Percentiles rank a stretch among this genome's conserved stretches.
These are phyloP conservation scores for Rambutsinella grinnellia DNA, from an alignment of 2,888 invertebrate species.

Conservation along the genomic window DNA sequence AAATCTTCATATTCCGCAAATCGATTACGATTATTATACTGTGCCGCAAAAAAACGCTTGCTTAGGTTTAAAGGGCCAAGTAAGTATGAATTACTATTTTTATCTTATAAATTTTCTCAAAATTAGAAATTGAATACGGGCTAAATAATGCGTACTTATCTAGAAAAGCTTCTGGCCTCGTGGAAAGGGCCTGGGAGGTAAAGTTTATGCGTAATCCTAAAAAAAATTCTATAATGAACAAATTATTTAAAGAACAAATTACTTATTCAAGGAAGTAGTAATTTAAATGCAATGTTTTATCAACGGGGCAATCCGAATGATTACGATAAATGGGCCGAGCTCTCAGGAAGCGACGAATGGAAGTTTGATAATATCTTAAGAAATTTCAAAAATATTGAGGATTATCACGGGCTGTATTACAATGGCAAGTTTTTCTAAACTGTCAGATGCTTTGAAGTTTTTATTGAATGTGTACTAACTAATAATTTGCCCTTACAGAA, in stretches of 20 bases:
- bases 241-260: no score
- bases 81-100: conserved; percentile 6
- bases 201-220: no score
- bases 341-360: conserved; percentile 50
- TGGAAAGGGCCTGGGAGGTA: conserved; percentile 83
- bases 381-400: conserved; percentile 58
- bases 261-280: conserved; percentile 82
- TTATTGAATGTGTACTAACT: no score
- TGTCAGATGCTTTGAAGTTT: neutral
- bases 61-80: conserved; percentile 53
- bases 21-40: conserved; percentile 81
- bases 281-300: conserved; percentile 70
- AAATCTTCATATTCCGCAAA: conserved; percentile 75
- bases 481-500: conserved; percentile 4
- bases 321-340: conserved; percentile 57
- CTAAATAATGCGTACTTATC: neutral
- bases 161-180: conserved; percentile 72
- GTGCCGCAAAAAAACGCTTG: conserved; percentile 77
- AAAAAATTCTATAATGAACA: no score
- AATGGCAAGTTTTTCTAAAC: conserved; percentile 24
- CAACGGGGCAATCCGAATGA: conserved; percentile 56
- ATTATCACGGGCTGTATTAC: conserved; percentile 53
- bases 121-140: no score
- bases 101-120: no score
- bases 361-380: conserved; percentile 55